A percentile compares a stretch with the other conserved stretches of the same genome.
phyloP scores from a whole-genome alignment of 2,113 vertebrate genomes.

The Microtus pennsylvanicus region DNA sequence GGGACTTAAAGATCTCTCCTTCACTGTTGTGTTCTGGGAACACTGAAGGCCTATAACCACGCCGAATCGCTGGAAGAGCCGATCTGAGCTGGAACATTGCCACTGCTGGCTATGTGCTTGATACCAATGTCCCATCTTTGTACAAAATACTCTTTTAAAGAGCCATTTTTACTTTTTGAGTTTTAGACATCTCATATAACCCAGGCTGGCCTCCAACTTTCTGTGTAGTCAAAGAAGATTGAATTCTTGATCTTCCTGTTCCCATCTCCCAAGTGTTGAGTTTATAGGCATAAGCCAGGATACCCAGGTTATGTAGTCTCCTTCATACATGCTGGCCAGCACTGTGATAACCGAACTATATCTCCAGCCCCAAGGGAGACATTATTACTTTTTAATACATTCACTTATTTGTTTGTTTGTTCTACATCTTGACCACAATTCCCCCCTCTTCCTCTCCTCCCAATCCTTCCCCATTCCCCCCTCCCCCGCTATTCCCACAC shows the following conservation, averaged over 20 bases:
- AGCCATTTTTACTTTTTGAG: neutral
- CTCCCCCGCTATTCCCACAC: too few relatives aligned
- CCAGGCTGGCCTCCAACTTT: neutral
- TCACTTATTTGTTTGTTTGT: too few relatives aligned
- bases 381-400: neutral
- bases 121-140: neutral
- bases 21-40: neutral
- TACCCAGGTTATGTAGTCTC: neutral
- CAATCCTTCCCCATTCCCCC: too few relatives aligned
- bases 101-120: neutral
- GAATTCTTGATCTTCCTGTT: neutral
- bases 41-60: neutral
- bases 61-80: neutral
- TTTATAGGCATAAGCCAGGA: neutral
- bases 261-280: neutral
- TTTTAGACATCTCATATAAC: neutral
- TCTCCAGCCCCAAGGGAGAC: neutral
- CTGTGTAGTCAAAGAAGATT: neutral
- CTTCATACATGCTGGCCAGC: neutral
- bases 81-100: neutral
- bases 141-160: neutral
- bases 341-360: neutral
- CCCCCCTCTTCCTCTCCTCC: too few relatives aligned
- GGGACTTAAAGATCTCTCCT: neutral
- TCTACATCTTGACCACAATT: too few relatives aligned